Evolutionary conservation across 2,888 invertebrate species (phyloP).

Genomic region (Hyposoter dolosus): DNA sequence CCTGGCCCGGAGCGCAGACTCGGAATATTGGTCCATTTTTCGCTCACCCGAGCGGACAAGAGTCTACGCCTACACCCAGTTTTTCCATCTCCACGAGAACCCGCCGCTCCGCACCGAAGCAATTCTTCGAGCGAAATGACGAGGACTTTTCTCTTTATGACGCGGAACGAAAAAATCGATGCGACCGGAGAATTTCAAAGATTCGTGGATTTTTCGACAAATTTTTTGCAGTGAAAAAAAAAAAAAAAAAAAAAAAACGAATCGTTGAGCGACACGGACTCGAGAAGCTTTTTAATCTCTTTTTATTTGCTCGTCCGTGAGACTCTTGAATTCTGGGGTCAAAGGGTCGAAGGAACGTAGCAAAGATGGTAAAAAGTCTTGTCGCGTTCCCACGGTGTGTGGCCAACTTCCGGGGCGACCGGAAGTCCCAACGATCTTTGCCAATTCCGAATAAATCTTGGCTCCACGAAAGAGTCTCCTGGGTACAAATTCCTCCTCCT

Average conservation of each 20-base stretch:
- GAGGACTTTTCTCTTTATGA: not conserved
- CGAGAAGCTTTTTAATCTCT: not conserved
- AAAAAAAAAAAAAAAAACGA: not conserved
- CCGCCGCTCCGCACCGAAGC: not conserved
- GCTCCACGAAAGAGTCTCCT: not conserved
- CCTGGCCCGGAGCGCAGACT: slow-evolving; percentile 26
- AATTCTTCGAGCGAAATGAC: slow-evolving; percentile 15
- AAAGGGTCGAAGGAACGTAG: not conserved
- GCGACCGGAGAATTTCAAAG: not conserved
- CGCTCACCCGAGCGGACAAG: slow-evolving; percentile 11
- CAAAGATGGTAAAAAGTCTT: slow-evolving; percentile 12
- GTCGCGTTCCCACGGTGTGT: slow-evolving; percentile 40
- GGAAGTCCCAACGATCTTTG: slow-evolving; percentile 37
- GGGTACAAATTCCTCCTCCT: not conserved
- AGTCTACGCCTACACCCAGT: slow-evolving; percentile 41
- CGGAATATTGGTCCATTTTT: slow-evolving; percentile 41
- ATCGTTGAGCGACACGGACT: not conserved
- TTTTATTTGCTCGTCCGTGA: not conserved
- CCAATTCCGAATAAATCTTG: slow-evolving; percentile 35
- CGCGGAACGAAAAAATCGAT: slow-evolving; percentile 15
- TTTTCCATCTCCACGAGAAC: slow-evolving; percentile 18
- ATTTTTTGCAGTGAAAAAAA: not conserved
- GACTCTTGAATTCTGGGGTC: not conserved
- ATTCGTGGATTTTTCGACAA: not conserved
- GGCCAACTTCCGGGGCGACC: slow-evolving; percentile 6